phyloP scores from a whole-genome alignment of 2,113 vertebrate species.

The Cricetomys ansorgei region DNA sequence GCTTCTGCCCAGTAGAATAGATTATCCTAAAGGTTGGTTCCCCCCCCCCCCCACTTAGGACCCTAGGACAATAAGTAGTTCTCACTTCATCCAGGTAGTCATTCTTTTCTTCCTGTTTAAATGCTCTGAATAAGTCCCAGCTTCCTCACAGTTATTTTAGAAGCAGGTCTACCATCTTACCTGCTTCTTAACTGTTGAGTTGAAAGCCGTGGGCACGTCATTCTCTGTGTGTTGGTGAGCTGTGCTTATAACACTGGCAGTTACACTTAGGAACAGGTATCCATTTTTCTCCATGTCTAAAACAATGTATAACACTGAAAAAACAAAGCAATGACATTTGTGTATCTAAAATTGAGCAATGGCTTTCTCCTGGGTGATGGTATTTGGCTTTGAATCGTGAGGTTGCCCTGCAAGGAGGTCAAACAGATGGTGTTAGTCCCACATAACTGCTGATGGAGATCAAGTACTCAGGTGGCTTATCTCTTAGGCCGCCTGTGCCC shows the following conservation, averaged over 20 bases:
- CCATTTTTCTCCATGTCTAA: neutral
- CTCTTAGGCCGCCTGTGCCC: neutral
- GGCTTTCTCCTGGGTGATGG: neutral
- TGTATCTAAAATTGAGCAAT: neutral
- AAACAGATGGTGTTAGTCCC: neutral
- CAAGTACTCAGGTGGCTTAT: neutral
- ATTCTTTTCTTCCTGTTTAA: constrained; percentile 30
- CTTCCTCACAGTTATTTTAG: neutral
- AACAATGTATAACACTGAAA: neutral
- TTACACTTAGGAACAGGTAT: neutral
- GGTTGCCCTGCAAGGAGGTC: neutral
- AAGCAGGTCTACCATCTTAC: neutral
- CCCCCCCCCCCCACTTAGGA: neutral
- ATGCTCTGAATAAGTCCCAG: neutral
- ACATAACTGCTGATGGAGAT: neutral
- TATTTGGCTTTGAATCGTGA: constrained; percentile 12
- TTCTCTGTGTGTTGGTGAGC: neutral
- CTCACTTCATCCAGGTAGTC: neutral
- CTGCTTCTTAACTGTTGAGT: neutral
- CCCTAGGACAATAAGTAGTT: neutral
- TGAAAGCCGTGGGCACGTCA: neutral
- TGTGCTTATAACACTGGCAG: neutral
- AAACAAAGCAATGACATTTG: neutral
- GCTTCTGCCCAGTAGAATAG: constrained; percentile 38
- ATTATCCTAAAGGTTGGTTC: constrained; percentile 15